Percentiles rank a stretch among this genome's conserved stretches.
These are phyloP conservation scores for Neosalanx taihuensis DNA, from an alignment of 2,797 vertebrate species.

Conservation along the genomic window DNA sequence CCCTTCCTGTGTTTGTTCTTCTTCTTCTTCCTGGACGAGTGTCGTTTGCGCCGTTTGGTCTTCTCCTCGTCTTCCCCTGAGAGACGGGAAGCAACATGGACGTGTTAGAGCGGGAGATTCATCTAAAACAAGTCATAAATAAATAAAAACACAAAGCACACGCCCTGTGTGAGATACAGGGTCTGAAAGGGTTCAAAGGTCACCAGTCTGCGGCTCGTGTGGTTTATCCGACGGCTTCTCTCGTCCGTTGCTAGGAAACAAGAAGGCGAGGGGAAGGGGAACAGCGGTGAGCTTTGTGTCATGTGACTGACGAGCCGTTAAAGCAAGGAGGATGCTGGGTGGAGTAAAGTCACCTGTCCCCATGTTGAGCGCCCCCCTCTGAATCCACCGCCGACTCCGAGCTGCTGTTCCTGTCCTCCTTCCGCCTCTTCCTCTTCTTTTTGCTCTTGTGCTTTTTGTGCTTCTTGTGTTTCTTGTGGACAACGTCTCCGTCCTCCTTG, in stretches of 20 bases:
- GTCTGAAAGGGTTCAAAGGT: not conserved
- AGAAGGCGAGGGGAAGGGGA: conserved; percentile 15
- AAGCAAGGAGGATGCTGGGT: not conserved
- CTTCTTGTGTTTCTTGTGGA: conserved; percentile 70
- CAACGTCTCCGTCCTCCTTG: conserved; percentile 30
- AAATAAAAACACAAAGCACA: no score
- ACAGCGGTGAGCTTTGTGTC: not conserved
- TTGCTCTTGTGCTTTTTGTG: conserved; percentile 77
- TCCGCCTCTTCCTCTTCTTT: conserved; percentile 66
- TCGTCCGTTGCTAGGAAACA: conserved; percentile 44
- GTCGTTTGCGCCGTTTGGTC: conserved; percentile 81
- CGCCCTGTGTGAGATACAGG: no score
- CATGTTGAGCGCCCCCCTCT: conserved; percentile 26
- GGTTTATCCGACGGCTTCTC: conserved; percentile 7
- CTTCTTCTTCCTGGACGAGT: conserved; percentile 66
- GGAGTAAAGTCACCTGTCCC: conserved; percentile 25
- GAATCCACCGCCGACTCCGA: conserved; percentile 57
- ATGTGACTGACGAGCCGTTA: no score
- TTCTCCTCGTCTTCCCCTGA: conserved; percentile 73
- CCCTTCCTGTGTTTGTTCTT: conserved; percentile 87
- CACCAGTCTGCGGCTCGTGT: conserved; percentile 42
- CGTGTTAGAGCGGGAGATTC: no score
- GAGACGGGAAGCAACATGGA: conserved; percentile 38
- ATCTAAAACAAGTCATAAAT: no score
- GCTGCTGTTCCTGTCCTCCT: conserved; percentile 62